Conservation (phyloP, 2,888 invertebrate genomes). For the Kuschelorhynchus macadamiae region DNA sequence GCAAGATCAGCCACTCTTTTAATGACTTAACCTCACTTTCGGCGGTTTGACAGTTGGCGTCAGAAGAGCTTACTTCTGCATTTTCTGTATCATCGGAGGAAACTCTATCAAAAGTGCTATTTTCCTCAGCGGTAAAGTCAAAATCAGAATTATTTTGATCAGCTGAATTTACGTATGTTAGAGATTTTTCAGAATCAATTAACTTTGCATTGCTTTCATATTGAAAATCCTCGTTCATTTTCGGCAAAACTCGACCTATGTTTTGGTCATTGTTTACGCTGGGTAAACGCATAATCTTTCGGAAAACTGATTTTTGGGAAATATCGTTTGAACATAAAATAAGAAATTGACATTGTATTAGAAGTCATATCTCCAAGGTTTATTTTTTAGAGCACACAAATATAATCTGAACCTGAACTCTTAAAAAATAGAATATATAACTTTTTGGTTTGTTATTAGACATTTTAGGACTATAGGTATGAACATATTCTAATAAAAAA, state of each 20-base stretch:
- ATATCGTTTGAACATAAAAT: background rate
- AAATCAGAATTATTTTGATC: conserved; percentile 20
- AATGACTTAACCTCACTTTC: conserved; percentile 77
- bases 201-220: conserved; percentile 64
- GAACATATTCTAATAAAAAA: too few relatives aligned
- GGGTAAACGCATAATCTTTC: conserved; percentile 52
- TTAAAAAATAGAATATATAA: too few relatives aligned
- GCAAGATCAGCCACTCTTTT: conserved; percentile 85
- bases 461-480: too few relatives aligned
- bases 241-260: conserved; percentile 66
- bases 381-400: background rate
- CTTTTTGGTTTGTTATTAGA: too few relatives aligned
- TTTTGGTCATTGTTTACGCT: conserved; percentile 67
- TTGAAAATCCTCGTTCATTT: conserved; percentile 69
- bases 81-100: conserved; percentile 74
- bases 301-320: conserved; percentile 23
- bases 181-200: conserved; percentile 60
- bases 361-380: background rate
- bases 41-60: conserved; percentile 63
- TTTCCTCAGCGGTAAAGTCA: conserved; percentile 37
- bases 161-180: conserved; percentile 57
- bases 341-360: background rate
- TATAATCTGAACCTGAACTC: too few relatives aligned
- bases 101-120: conserved; percentile 73
- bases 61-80: conserved; percentile 51